Conservation (phyloP, 2,113 vertebrate species). For the Clarias gariepinus region DNA sequence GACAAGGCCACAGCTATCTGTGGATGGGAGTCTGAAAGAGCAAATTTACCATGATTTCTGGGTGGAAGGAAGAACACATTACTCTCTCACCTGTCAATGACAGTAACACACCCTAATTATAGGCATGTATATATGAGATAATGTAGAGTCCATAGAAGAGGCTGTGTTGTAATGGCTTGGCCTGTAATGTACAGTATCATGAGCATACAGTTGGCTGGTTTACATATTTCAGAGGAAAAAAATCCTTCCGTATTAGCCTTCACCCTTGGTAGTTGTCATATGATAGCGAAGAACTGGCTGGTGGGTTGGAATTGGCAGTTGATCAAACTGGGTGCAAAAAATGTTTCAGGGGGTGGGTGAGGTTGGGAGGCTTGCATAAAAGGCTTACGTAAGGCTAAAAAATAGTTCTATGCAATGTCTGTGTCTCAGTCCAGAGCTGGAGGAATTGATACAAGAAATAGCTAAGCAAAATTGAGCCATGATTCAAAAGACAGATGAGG, state of each 20-base stretch:
- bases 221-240: conserved; percentile 1
- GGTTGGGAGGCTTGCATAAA: background rate
- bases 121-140: background rate
- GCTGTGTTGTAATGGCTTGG: background rate
- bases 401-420: conserved; percentile 16
- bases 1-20: background rate
- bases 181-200: background rate
- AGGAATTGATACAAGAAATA: conserved; percentile 7
- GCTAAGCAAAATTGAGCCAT: conserved; percentile 29
- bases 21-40: background rate
- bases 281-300: background rate
- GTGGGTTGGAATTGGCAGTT: background rate
- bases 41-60: background rate
- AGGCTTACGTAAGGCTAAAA: background rate
- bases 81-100: background rate
- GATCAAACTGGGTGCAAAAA: background rate
- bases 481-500: conserved; percentile 43
- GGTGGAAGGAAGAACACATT: background rate
- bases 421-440: conserved; percentile 1
- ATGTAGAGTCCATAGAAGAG: background rate
- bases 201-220: background rate
- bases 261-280: background rate
- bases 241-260: background rate
- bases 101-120: background rate
- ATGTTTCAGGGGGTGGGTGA: background rate